Evolutionary conservation across 2,113 vertebrate genomes (phyloP).

Genomic region (Zapus hudsonius): DNA sequence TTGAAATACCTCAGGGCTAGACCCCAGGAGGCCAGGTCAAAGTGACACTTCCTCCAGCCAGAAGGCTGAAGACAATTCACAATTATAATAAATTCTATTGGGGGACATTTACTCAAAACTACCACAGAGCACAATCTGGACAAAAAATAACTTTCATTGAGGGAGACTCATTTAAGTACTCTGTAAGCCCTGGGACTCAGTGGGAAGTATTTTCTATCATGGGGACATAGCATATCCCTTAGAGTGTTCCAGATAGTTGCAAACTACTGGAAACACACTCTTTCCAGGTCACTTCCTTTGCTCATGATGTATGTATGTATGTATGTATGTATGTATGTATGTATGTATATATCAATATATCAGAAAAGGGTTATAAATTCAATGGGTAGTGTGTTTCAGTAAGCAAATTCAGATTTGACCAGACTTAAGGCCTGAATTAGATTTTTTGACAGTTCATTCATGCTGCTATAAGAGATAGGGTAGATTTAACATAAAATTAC

Average conservation of each 20-base stretch:
- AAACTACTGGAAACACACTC: neutral
- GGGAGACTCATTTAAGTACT: no score
- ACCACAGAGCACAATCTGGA: neutral
- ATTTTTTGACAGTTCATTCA: slow-evolving; percentile 37
- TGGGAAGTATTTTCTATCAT: neutral
- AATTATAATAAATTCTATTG: no score
- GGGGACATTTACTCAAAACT: no score
- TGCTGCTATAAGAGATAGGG: neutral
- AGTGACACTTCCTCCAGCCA: no score
- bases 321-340: no score
- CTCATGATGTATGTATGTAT: no score
- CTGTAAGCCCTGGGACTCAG: neutral
- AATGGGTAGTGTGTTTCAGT: neutral
- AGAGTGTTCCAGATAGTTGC: neutral
- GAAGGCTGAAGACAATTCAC: no score
- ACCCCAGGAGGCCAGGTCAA: no score
- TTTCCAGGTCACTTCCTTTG: slow-evolving; percentile 18
- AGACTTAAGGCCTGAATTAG: slow-evolving; percentile 37
- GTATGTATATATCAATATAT: no score
- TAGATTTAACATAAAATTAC: neutral
- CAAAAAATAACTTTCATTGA: neutral
- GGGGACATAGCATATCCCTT: neutral
- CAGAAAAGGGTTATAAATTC: slow-evolving; percentile 9
- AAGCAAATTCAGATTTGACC: slow-evolving; percentile 23
- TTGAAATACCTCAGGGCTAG: no score